Evolutionary conservation across 2,888 invertebrate genomes (phyloP).

Genomic region (Patella depressa): DNA sequence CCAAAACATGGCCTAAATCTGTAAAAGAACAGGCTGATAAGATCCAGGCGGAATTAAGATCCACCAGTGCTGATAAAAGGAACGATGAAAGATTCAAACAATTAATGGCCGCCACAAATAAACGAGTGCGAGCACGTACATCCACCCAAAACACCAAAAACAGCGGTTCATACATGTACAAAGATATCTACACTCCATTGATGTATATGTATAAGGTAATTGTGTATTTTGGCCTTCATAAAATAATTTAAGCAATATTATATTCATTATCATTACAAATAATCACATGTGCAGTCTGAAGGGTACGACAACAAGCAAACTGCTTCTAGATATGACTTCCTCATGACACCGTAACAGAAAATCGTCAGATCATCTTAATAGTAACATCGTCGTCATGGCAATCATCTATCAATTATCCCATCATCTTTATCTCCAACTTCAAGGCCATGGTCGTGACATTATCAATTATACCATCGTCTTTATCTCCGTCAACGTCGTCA

Average conservation of each 20-base stretch:
- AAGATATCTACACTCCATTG: neutral
- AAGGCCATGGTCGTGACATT: too few relatives aligned
- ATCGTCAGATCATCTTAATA: too few relatives aligned
- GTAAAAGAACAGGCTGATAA: conserved; percentile 7
- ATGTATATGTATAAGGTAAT: conserved; percentile 19
- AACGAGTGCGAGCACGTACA: neutral
- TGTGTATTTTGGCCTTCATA: neutral
- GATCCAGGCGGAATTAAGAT: neutral
- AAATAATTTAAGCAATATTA: neutral
- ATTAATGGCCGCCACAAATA: neutral
- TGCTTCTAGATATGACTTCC: too few relatives aligned
- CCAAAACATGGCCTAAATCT: conserved; percentile 21
- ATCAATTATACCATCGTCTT: too few relatives aligned
- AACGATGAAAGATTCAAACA: neutral
- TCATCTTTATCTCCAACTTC: too few relatives aligned
- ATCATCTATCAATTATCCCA: too few relatives aligned
- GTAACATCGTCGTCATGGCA: too few relatives aligned
- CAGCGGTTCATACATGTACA: neutral
- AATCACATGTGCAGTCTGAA: too few relatives aligned
- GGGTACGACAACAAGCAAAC: too few relatives aligned
- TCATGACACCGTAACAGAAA: too few relatives aligned
- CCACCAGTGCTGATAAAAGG: neutral
- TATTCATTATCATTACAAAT: too few relatives aligned
- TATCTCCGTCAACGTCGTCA: too few relatives aligned
- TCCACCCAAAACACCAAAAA: neutral